These are phyloP conservation scores for Pipra filicauda DNA, from an alignment of 2,113 vertebrate species.

Conservation along the genomic window DNA sequence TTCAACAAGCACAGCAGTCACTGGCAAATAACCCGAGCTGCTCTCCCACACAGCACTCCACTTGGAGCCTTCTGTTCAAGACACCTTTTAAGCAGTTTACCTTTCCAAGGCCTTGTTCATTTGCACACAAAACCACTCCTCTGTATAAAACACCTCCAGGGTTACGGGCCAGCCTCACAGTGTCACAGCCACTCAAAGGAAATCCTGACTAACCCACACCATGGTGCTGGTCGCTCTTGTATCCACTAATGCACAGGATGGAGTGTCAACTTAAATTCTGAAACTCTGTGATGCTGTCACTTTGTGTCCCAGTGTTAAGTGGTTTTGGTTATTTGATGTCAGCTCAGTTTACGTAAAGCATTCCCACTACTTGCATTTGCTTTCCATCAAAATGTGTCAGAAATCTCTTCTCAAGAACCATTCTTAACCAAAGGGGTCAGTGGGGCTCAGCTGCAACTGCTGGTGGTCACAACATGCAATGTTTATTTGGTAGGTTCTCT, in stretches of 20 bases:
- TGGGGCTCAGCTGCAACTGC: background rate
- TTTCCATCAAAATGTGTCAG: conserved; percentile 9
- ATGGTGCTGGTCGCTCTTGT: background rate
- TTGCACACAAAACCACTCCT: background rate
- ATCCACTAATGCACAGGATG: background rate
- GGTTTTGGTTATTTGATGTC: conserved; percentile 58
- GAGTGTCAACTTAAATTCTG: background rate
- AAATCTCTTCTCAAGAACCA: background rate
- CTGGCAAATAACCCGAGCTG: fast-evolving
- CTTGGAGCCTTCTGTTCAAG: background rate
- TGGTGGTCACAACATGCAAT: background rate
- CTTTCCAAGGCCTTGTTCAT: background rate
- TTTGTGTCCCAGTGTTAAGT: conserved; percentile 46
- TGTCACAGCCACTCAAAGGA: background rate
- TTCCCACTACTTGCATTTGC: conserved; percentile 6
- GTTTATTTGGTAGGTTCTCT: background rate
- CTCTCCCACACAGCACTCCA: background rate
- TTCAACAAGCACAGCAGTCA: background rate
- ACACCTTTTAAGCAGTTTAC: background rate
- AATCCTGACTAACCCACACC: background rate
- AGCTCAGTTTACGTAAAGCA: conserved; percentile 24
- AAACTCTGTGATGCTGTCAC: conserved; percentile 41
- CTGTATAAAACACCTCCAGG: background rate
- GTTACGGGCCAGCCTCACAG: background rate
- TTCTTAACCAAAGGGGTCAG: background rate